phyloP scores from a whole-genome alignment of 2,113 vertebrate genomes.

The Stictonetta naevosa region DNA sequence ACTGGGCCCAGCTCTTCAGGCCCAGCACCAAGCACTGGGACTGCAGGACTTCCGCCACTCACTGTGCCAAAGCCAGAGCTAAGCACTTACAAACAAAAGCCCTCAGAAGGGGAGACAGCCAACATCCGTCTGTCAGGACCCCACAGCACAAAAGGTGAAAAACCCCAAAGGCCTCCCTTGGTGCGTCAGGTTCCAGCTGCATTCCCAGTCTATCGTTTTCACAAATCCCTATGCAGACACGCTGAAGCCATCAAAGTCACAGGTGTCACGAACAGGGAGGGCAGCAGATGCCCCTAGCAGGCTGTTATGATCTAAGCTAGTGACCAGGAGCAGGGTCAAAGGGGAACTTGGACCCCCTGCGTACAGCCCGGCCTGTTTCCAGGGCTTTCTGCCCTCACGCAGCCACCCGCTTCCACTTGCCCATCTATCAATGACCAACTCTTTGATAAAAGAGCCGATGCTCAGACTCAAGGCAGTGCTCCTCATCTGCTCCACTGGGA shows the following conservation, averaged over 20 bases:
- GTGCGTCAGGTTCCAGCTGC: too few relatives aligned
- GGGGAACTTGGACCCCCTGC: background rate
- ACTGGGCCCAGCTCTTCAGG: background rate
- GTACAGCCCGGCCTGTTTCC: background rate
- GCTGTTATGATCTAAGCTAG: background rate
- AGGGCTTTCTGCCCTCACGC: background rate
- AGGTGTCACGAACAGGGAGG: background rate
- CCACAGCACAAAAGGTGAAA: too few relatives aligned
- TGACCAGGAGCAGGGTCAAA: background rate
- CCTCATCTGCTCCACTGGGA: background rate
- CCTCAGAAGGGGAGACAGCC: too few relatives aligned
- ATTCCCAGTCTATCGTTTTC: too few relatives aligned
- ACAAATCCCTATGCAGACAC: background rate
- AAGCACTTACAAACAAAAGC: too few relatives aligned
- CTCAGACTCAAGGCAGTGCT: background rate
- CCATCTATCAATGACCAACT: background rate
- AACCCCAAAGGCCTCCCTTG: too few relatives aligned
- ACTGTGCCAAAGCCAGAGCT: too few relatives aligned
- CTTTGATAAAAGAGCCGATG: too few relatives aligned
- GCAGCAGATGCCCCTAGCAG: background rate
- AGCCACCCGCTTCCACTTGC: background rate
- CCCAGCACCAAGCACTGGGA: background rate
- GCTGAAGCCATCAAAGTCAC: background rate
- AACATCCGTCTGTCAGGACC: too few relatives aligned
- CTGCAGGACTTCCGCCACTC: too few relatives aligned